Conservation (phyloP, 1,140 invertebrate species). For the Drosophila nigromelanica region DNA sequence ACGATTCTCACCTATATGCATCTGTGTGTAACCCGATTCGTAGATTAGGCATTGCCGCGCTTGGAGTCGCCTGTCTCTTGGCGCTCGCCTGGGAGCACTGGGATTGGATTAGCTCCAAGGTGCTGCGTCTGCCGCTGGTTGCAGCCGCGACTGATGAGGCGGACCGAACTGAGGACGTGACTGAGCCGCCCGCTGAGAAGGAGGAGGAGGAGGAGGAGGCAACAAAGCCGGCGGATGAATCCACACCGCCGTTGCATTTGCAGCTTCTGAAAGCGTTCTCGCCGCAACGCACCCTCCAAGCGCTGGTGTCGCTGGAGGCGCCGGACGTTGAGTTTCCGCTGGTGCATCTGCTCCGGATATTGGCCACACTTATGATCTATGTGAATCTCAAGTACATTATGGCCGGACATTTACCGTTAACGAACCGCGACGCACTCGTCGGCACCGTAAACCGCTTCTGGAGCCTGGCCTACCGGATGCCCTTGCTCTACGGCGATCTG, state of each 20-base stretch:
- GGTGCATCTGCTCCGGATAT: constrained; percentile 87
- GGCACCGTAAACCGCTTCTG: constrained; percentile 86
- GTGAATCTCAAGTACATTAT: constrained; percentile 87
- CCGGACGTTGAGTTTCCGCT: constrained; percentile 55
- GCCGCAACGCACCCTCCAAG: constrained; percentile 83
- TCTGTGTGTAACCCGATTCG: neutral
- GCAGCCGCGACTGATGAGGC: neutral
- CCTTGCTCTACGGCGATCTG: constrained; percentile 87
- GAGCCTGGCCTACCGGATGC: constrained; percentile 86
- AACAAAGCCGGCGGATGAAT: neutral
- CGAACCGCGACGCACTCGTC: constrained; percentile 86
- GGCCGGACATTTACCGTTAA: constrained; percentile 86
- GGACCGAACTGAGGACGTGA: constrained; percentile 8
- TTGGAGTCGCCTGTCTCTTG: constrained; percentile 22
- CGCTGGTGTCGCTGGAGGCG: constrained; percentile 35
- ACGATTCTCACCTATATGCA: neutral
- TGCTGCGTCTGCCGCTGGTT: constrained; percentile 1
- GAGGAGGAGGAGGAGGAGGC: constrained; percentile 1
- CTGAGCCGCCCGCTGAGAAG: neutral
- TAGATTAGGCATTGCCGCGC: constrained; percentile 26
- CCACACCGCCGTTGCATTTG: neutral
- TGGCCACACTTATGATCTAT: constrained; percentile 86
- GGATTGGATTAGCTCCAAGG: constrained; percentile 29
- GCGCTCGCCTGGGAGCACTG: constrained; percentile 43
- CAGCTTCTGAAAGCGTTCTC: constrained; percentile 85